A percentile compares a stretch with the other conserved stretches of the same genome.
phyloP scores from a whole-genome alignment of 2,888 invertebrate species.

The Rotaria magnacalcarata region DNA sequence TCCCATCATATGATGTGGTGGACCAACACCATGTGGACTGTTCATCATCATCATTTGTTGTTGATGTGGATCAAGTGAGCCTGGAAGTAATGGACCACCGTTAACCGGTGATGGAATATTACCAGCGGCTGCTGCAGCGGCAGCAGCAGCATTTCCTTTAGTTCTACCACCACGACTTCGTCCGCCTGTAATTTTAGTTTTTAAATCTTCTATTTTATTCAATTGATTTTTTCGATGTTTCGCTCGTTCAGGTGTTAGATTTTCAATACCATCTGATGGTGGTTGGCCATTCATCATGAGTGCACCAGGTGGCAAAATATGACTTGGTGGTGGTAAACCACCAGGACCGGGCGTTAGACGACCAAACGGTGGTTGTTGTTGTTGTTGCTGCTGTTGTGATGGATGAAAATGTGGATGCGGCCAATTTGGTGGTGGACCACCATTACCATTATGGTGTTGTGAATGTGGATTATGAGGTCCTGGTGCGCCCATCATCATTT shows the following conservation, averaged over 20 bases:
- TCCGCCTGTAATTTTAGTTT: conserved; percentile 38
- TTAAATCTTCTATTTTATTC: conserved; percentile 69
- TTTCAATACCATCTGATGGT: conserved; percentile 64
- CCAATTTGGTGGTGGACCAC: conserved; percentile 16
- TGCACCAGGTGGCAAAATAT: not conserved
- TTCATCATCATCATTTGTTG: conserved; percentile 43
- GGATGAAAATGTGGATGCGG: conserved; percentile 12
- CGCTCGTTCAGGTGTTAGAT: conserved; percentile 87
- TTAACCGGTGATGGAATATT: not conserved
- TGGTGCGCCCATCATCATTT: conserved; percentile 18
- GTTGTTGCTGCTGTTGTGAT: not conserved
- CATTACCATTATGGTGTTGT: not conserved
- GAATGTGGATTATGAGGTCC: not conserved
- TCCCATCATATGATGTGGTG: conserved; percentile 30
- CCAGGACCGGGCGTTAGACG: not conserved
- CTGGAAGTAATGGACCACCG: not conserved
- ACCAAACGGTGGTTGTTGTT: conserved; percentile 24
- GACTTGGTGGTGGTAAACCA: conserved; percentile 13
- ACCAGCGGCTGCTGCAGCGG: not conserved
- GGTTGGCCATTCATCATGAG: not conserved
- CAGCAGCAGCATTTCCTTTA: conserved; percentile 50
- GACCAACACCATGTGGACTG: conserved; percentile 15
- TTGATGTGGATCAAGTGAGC: conserved; percentile 50
- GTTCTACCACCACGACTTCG: conserved; percentile 39
- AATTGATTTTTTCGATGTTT: conserved; percentile 87